Base-by-base conservation (phyloP, 2,888 invertebrate species). In the Opisthograptis luteolata region DNA sequence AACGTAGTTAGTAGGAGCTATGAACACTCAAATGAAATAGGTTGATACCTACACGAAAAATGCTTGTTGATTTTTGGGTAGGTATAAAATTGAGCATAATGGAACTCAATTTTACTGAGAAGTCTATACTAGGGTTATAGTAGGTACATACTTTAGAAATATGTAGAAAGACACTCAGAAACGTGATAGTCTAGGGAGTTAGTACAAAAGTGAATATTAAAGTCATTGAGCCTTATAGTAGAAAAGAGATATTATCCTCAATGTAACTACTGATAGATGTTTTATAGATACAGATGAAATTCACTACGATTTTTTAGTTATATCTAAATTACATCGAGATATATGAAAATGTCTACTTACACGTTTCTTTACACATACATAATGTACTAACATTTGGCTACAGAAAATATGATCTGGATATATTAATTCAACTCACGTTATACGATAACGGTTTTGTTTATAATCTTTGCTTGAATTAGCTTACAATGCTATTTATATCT, bases 311-410 rank as follows among this genome's bases (percentile, higher is more conserved):
- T 37, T 32, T 15, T 32, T 20, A 20, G 13, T 32, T 35, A 42
- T 15, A 31, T 42, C 41, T 43, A 32, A 37, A 37, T 49, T 49
- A 50, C 50, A 50, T 15, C 44, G 40, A 50, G 50, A 50, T 50
- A 69, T 65, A 66, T 64, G 59, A 58, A 48, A 55, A 57, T 58
- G 37, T 58, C 50, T 43, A 45, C 58, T 55, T 61, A 52, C 41
- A 37, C 39, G 12, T 42, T 42, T 22, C 24, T 45, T 47, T 43
- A 52, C 46, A 52, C 41, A 37, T 46, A 46, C n/a, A n/a, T n/a
- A n/a, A n/a, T 42, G 37, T 46, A 46, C 42, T 32, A 46, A 46
- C 32, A 46, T 37, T 34, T 50, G n/a, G 32, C 46, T 52, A 50
- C 40, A 30, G 17, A 48, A 50, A 40, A 35, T 35, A 40, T 40